Evolutionary conservation across 2,888 invertebrate species (phyloP), one percentile per base, ranked within the genome.

Genomic region (Nycteola revayana): DNA sequence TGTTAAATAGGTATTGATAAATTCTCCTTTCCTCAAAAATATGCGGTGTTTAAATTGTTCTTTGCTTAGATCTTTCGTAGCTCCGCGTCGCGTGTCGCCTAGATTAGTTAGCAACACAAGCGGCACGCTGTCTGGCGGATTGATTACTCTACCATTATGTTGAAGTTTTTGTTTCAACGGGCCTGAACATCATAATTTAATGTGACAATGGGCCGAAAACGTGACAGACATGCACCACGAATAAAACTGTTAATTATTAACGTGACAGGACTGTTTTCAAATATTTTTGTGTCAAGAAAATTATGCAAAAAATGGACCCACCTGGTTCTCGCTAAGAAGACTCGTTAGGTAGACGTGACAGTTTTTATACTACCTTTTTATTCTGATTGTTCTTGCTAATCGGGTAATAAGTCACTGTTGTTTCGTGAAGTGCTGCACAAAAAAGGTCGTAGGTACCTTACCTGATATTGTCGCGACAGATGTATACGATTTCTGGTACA

Each of bases 51-150:
- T n/a, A n/a, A n/a, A n/a, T n/a, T n/a, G n/a, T n/a, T n/a, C n/a
- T n/a, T n/a, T n/a, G n/a, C n/a, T 20, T 20, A 10, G 9, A 28
- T 26, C 32, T 24, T 78, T 79, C 68, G 43, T 72, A 72, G 58
- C 66, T 82, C 64, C 36, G 20, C 33, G 75, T 59, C 36, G 51
- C 36, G 20, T 34, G 75, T 59, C 36, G 51, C 41, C 52, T 52
- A 62, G 58, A 68, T 71, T 66, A 66, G 56, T 51, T 60, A 61
- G 64, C 61, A 72, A 71, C 62, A 60, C 52, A 49, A 69, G 83
- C 84, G 85, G 76, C 85, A 84, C 74, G 83, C 86, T 75, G 86
- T 86, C 86, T 85, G 69, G 62, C 61, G 49, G 64, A 61, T 64
- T 57, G 49, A 61, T 56, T 65, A 49, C 53, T 48, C 58, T 49